Evolutionary conservation across 2,888 invertebrate species (phyloP).

Genomic region (Xestia ashworthii): DNA sequence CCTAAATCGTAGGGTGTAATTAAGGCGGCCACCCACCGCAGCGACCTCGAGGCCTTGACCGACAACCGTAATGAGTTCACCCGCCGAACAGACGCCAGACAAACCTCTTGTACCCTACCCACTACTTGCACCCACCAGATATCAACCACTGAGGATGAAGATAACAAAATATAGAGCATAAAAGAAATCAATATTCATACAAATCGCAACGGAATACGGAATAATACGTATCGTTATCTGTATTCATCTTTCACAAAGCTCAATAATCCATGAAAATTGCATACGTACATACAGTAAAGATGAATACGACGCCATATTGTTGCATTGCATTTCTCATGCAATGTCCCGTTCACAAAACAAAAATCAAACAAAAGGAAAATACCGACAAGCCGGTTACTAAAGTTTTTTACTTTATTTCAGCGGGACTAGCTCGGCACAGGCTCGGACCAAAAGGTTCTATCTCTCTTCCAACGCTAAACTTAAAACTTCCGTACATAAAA

Average conservation of each 20-base stretch:
- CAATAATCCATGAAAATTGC: conserved; percentile 77
- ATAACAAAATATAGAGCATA: conserved; percentile 25
- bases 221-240: conserved; percentile 44
- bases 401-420: conserved; percentile 90
- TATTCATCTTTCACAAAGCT: conserved; percentile 65
- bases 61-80: conserved; percentile 89
- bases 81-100: conserved; percentile 75
- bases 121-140: conserved; percentile 48
- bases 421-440: conserved; percentile 75
- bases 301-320: conserved; percentile 87
- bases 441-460: conserved; percentile 83
- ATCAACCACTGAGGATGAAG: conserved; percentile 15
- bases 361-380: conserved; percentile 89
- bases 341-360: conserved; percentile 89
- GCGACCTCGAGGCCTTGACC: conserved; percentile 90
- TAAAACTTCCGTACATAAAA: conserved; percentile 87
- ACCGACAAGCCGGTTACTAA: conserved; percentile 90
- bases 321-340: conserved; percentile 89
- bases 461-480: conserved; percentile 82
- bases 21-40: conserved; percentile 89
- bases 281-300: conserved; percentile 73
- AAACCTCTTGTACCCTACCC: conserved; percentile 60
- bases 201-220: conserved; percentile 34
- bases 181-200: conserved; percentile 33
- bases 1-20: conserved; percentile 87